These are phyloP conservation scores for Elysia chlorotica DNA, from an alignment of 1,140 invertebrate genomes.

Conservation along the genomic window DNA sequence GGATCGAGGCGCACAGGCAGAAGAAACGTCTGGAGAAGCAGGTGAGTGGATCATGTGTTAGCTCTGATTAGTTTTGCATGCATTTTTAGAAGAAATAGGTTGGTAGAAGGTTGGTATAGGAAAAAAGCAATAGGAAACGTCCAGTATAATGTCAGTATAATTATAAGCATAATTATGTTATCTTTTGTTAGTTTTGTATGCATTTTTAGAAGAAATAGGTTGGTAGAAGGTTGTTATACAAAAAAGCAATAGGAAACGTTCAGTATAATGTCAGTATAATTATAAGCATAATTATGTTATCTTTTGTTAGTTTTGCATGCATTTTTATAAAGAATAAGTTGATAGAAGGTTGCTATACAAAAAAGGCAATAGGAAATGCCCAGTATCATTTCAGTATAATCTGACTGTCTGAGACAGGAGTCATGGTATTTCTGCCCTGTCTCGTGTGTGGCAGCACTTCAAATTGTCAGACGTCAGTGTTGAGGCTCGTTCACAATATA, in stretches of 20 bases:
- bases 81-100: neutral
- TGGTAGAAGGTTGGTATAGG: neutral
- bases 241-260: no score
- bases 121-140: neutral
- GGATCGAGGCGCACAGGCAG: constrained; percentile 46
- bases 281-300: neutral
- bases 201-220: neutral
- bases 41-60: constrained; percentile 28
- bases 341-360: no score
- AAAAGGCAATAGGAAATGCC: no score
- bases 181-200: neutral
- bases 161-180: neutral
- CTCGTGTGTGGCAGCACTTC: no score
- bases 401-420: no score
- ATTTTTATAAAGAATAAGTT: neutral
- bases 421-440: no score
- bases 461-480: no score
- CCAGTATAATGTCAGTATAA: neutral
- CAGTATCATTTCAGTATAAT: neutral
- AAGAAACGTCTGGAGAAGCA: constrained; percentile 56
- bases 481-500: no score
- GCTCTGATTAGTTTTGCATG: neutral
- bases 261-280: neutral
- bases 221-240: no score
- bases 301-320: neutral